These are phyloP conservation scores for Phyllotis vaccarum DNA, from an alignment of 2,797 vertebrate species.

Conservation along the genomic window DNA sequence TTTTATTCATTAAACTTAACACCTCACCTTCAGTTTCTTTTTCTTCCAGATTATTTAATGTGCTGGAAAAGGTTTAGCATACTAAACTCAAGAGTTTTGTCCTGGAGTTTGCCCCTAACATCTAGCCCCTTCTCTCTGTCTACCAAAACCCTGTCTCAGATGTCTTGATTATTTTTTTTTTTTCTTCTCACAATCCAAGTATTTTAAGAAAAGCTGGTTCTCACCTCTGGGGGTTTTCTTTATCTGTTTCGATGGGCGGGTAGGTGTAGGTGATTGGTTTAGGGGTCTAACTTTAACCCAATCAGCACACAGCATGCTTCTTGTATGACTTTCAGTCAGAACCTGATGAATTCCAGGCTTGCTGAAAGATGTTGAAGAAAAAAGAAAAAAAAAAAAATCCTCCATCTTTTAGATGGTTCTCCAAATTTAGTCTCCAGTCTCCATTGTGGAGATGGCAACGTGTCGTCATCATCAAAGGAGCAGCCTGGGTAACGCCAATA, in stretches of 20 bases:
- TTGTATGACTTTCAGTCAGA: background rate
- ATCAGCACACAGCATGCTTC: background rate
- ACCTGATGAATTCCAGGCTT: background rate
- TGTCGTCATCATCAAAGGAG: background rate
- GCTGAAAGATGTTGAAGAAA: background rate
- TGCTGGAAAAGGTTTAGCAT: background rate
- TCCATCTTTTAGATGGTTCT: background rate
- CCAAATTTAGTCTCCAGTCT: background rate
- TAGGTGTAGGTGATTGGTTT: background rate
- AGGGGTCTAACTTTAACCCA: background rate
- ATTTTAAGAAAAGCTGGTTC: background rate
- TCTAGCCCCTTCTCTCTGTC: background rate
- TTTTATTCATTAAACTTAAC: background rate
- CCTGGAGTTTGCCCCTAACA: background rate
- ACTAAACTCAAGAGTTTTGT: background rate
- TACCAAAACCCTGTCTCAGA: background rate
- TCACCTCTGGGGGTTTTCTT: background rate
- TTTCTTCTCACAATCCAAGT: background rate
- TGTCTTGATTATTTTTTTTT: background rate
- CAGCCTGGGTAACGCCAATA: background rate
- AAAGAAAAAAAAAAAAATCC: too few species aligned
- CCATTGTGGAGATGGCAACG: background rate
- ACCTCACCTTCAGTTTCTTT: background rate
- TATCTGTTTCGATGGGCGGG: background rate
- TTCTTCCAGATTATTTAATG: background rate